Evolutionary conservation across 2,113 vertebrate genomes (phyloP).

Genomic region (Amblyornis subalaris): DNA sequence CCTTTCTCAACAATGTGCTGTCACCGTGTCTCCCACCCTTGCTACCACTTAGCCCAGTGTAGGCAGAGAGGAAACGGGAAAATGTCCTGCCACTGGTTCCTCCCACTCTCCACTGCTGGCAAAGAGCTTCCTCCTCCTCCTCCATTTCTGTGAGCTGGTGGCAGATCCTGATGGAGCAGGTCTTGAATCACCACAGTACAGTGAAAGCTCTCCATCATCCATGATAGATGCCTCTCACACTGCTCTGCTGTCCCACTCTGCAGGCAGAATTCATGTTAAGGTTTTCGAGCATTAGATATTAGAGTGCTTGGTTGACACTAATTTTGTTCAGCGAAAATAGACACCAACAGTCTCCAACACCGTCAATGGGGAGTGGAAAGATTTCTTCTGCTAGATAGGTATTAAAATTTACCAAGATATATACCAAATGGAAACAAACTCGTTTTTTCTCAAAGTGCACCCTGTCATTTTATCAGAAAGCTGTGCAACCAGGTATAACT

Average conservation of each 20-base stretch:
- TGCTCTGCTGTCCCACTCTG: neutral
- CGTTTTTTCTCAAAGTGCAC: neutral
- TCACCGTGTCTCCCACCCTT: accelerated
- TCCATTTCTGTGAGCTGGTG: neutral
- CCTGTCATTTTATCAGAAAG: neutral
- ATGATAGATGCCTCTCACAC: neutral
- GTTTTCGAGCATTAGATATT: neutral
- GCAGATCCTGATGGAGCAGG: neutral
- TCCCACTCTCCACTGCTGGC: accelerated
- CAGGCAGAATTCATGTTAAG: neutral
- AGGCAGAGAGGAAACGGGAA: neutral
- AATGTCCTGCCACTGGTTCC: neutral
- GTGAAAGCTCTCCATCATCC: neutral
- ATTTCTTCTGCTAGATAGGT: neutral
- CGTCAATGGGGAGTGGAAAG: neutral
- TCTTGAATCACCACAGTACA: neutral
- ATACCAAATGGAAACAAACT: neutral
- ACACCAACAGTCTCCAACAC: neutral
- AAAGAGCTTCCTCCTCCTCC: neutral
- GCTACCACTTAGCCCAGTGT: accelerated
- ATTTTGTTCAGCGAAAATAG: neutral
- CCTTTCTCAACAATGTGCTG: no score
- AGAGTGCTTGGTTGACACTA: neutral
- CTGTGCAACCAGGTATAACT: accelerated
- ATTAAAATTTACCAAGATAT: neutral